These are phyloP conservation scores for Aldabrachelys gigantea DNA, from an alignment of 2,113 vertebrate genomes.

Conservation along the genomic window DNA sequence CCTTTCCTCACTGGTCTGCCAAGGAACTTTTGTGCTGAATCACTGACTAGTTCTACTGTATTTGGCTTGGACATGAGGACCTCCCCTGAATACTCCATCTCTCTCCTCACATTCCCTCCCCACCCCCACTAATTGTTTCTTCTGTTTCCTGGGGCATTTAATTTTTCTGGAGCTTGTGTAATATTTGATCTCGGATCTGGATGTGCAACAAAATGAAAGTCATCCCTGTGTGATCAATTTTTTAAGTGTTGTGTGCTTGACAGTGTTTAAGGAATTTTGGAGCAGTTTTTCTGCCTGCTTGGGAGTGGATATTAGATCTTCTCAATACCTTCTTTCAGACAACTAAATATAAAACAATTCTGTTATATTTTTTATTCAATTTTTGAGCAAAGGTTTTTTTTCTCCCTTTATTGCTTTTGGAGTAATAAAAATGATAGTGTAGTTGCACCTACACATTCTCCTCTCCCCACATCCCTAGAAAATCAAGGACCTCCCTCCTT, in stretches of 20 bases:
- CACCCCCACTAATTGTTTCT: constrained; percentile 52
- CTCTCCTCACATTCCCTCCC: neutral
- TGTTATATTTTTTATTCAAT: neutral
- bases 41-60: constrained; percentile 67
- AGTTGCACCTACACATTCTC: constrained; percentile 18
- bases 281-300: constrained; percentile 1
- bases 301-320: neutral
- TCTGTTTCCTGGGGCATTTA: constrained; percentile 37
- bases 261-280: neutral
- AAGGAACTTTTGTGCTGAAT: constrained; percentile 72
- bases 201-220: constrained; percentile 13
- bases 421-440: constrained; percentile 52
- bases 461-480: constrained; percentile 37
- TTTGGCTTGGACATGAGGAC: constrained; percentile 64
- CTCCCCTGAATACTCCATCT: constrained; percentile 42
- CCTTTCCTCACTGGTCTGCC: constrained; percentile 66
- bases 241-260: constrained; percentile 1
- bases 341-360: constrained; percentile 35
- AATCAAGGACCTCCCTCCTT: constrained; percentile 33
- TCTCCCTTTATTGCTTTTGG: constrained; percentile 48
- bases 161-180: constrained; percentile 29
- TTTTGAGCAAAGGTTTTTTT: constrained; percentile 53
- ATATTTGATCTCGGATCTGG: constrained; percentile 35
- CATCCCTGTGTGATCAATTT: constrained; percentile 10
- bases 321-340: constrained; percentile 21